Base-by-base conservation (phyloP, 2,888 invertebrate genomes). In the Lingula anatina region DNA sequence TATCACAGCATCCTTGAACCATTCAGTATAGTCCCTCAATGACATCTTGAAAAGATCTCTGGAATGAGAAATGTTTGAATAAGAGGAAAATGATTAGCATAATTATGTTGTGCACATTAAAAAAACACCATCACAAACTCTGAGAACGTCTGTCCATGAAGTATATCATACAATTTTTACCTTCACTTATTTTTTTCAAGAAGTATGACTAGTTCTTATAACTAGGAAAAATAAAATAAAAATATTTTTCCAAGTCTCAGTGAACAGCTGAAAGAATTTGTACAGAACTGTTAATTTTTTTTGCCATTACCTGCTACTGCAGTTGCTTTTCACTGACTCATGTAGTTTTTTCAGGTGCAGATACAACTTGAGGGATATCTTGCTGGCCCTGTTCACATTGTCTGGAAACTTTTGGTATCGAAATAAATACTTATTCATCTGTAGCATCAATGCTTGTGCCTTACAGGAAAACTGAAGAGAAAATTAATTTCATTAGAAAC, bases 1-100 rank as follows among this genome's bases (percentile, higher is more conserved):
- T 0, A 68, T 62, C 50, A 72, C 59, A 0, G 70, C 51, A 40
- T 63, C 62, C 45, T 65, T 60, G 55, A 72, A 73, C 73, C 73
- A 73, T 20, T 57, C 48, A 53, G 72, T 71, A 54, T 70, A 73
- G 42, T 63, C 59, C 20, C 57, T 48, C 25, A 71, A 46, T 2
- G 59, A 50, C 51, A 71, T 51, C 7, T 65, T 53, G 53, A 67
- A 71, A 52, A 65, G 39, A 39, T 73, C 71, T 46, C 73, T 70
- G 60, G 9, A 60, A 59, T 49, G 12, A 40, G 20, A 38, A 31
- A 41, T 20, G 9, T 12, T 23, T n/a, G n/a, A n/a, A n/a, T n/a
- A n/a, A n/a, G n/a, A n/a, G n/a, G n/a, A n/a, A n/a, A 45, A 18
- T 15, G 7, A 27, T 26, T 43, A 21, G 20, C 47, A 31, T 47